phyloP scores from a whole-genome alignment of 2,888 invertebrate species.

The Labia minor region DNA sequence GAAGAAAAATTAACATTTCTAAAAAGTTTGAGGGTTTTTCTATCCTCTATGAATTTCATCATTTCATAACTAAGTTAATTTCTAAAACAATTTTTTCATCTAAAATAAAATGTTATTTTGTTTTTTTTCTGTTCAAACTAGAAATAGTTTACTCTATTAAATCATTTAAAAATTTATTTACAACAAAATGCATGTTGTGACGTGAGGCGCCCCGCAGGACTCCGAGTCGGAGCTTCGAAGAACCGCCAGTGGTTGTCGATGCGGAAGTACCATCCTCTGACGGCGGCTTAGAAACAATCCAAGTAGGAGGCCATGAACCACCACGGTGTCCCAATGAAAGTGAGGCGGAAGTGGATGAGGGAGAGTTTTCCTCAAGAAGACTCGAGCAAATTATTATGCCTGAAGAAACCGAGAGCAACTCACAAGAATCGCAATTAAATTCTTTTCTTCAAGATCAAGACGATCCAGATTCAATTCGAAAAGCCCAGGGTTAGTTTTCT shows the following conservation, averaged over 20 bases:
- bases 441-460: constrained; percentile 39
- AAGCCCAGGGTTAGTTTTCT: constrained; percentile 38
- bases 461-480: constrained; percentile 45
- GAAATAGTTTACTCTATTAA: no score
- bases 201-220: constrained; percentile 1
- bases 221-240: neutral
- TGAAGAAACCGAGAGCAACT: neutral
- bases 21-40: no score
- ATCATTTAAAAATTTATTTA: neutral
- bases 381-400: neutral
- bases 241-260: neutral
- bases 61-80: no score
- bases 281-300: neutral
- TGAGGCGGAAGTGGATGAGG: neutral
- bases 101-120: no score
- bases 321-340: neutral
- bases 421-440: neutral
- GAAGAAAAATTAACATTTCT: no score
- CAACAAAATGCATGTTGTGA: neutral
- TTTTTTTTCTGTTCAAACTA: no score
- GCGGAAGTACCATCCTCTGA: neutral
- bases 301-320: neutral
- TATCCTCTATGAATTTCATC: no score
- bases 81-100: no score
- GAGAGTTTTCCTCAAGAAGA: neutral